A percentile compares a stretch with the other conserved stretches of the same genome.
Conservation (phyloP, 2,888 invertebrate species). For the Cheilosia impressa region DNA sequence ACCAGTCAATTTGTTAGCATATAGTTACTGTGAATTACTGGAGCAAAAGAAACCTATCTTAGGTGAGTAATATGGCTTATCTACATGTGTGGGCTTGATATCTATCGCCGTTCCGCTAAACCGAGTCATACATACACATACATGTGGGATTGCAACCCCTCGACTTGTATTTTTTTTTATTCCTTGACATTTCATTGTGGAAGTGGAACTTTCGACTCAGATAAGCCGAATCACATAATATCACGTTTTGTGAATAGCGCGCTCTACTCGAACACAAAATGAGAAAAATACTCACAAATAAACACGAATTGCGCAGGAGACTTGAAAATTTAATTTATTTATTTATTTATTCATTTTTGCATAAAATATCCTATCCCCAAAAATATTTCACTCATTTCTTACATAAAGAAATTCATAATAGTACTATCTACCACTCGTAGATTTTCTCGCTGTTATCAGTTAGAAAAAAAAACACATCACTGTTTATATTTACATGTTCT, state of each 20-base stretch:
- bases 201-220: constrained; percentile 47
- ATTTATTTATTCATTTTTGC: too few species aligned
- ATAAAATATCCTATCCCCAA: constrained; percentile 3
- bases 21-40: constrained; percentile 95
- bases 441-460: constrained; percentile 28
- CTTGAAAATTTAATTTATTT: constrained; percentile 5
- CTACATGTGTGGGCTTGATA: neutral
- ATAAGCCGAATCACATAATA: constrained; percentile 62
- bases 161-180: constrained; percentile 5
- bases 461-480: neutral
- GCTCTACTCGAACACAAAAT: constrained; percentile 12
- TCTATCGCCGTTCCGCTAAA: neutral
- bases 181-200: constrained; percentile 17
- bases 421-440: neutral
- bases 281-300: constrained; percentile 7
- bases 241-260: constrained; percentile 59
- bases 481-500: constrained; percentile 51
- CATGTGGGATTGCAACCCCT: neutral
- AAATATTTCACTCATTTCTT: constrained; percentile 7
- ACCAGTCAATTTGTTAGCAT: constrained; percentile 94
- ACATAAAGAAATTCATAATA: constrained; percentile 14
- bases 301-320: constrained; percentile 55
- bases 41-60: constrained; percentile 96
- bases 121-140: neutral
- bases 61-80: constrained; percentile 85